These are phyloP conservation scores for Ectemnius continuus DNA, from an alignment of 2,888 invertebrate species.

Conservation along the genomic window DNA sequence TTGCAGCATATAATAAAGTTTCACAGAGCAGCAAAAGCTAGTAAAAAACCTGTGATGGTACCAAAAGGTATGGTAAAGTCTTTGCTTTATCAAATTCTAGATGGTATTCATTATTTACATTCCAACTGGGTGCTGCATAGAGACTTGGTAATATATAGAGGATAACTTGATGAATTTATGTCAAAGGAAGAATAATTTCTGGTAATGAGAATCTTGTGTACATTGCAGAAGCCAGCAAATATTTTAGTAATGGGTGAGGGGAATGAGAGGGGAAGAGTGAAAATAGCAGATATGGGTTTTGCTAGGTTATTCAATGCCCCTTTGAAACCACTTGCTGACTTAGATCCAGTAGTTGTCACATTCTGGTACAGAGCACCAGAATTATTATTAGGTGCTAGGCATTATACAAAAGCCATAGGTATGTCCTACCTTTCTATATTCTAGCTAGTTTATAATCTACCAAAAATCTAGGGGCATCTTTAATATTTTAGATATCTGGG, in stretches of 20 bases:
- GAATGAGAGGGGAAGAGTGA: constrained; percentile 95
- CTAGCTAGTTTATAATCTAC: background rate
- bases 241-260: constrained; percentile 99
- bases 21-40: constrained; percentile 98
- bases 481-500: constrained; percentile 92
- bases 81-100: constrained; percentile 96
- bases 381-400: constrained; percentile 93
- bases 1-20: constrained; percentile 97
- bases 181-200: background rate
- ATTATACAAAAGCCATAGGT: constrained; percentile 99
- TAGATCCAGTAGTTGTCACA: constrained; percentile 99
- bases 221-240: constrained; percentile 94
- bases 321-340: constrained; percentile 96
- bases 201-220: constrained; percentile 25
- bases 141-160: constrained; percentile 85
- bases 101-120: constrained; percentile 99
- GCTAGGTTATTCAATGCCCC: constrained; percentile 98
- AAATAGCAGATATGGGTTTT: constrained; percentile 99
- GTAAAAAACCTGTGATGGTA: constrained; percentile 96
- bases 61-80: constrained; percentile 99
- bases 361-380: constrained; percentile 99
- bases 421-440: constrained; percentile 44
- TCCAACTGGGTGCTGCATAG: constrained; percentile 99
- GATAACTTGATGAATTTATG: background rate
- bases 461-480: background rate